These are phyloP conservation scores for Cataglyphis albicans DNA, from an alignment of 2,888 invertebrate genomes.

Conservation along the genomic window DNA sequence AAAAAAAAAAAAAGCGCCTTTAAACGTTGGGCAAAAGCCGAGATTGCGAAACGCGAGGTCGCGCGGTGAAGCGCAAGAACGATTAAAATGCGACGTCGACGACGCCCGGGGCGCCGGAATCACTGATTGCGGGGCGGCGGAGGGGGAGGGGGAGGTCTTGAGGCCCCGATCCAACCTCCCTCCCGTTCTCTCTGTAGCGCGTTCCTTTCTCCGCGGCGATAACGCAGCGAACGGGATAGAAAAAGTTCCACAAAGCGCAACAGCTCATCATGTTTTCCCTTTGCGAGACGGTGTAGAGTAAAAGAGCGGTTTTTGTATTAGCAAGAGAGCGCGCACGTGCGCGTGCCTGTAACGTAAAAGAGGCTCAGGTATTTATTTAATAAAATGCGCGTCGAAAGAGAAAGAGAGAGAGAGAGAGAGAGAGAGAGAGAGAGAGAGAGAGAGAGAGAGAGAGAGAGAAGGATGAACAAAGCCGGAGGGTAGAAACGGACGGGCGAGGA, in stretches of 20 bases:
- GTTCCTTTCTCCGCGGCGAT: constrained; percentile 29
- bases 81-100: constrained; percentile 48
- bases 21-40: background rate
- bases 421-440: too few species aligned
- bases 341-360: constrained; percentile 58
- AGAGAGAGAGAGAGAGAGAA: constrained; percentile 44
- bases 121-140: background rate
- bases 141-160: background rate
- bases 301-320: constrained; percentile 73
- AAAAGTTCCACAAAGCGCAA: constrained; percentile 66
- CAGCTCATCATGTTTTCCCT: constrained; percentile 70
- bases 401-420: too few species aligned
- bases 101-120: constrained; percentile 29
- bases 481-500: background rate
- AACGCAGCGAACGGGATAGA: constrained; percentile 17
- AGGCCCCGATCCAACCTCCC: too few species aligned
- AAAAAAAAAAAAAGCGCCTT: constrained; percentile 22
- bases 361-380: constrained; percentile 80
- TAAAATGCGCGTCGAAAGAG: constrained; percentile 73
- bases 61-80: constrained; percentile 35
- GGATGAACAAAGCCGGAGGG: constrained; percentile 59
- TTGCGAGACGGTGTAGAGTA: constrained; percentile 61
- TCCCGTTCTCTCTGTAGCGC: background rate
- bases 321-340: constrained; percentile 58
- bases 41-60: constrained; percentile 33